These are phyloP conservation scores for Aphelenchoides besseyi DNA, from an alignment of 1,140 invertebrate genomes.

Conservation along the genomic window DNA sequence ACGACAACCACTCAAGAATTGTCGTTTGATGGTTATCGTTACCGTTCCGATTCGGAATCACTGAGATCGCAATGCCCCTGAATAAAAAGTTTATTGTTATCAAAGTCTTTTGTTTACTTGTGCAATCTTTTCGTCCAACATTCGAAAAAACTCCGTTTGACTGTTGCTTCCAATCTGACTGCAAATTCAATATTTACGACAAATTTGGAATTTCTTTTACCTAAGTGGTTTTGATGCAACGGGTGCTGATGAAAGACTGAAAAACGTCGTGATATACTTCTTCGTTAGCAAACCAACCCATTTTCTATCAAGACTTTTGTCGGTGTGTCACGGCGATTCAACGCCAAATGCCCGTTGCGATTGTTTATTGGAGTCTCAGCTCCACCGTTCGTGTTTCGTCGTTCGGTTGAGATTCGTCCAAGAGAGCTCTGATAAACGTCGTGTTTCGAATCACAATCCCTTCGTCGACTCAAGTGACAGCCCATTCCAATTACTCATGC, in stretches of 20 bases:
- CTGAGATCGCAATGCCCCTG: not conserved
- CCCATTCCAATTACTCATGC: constrained; percentile 2
- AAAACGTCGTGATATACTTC: too few species aligned
- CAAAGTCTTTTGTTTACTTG: not conserved
- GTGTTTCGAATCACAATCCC: not conserved
- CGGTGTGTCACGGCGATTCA: constrained; percentile 4
- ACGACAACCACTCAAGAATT: too few species aligned
- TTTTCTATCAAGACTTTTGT: not conserved
- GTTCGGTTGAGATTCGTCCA: not conserved
- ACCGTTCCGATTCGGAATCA: constrained; percentile 5
- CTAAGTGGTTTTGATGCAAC: not conserved
- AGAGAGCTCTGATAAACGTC: not conserved
- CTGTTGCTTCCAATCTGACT: constrained; percentile 4
- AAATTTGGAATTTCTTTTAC: not conserved
- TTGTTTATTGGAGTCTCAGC: not conserved
- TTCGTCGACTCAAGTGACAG: not conserved
- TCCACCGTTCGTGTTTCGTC: not conserved
- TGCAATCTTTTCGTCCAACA: constrained; percentile 9
- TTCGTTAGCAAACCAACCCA: not conserved
- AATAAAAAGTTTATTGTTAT: not conserved
- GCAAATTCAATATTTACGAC: not conserved
- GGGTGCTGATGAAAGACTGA: too few species aligned
- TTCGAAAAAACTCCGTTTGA: constrained; percentile 11
- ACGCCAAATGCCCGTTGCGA: constrained; percentile 2
- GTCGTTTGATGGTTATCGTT: too few species aligned